Base-by-base conservation (phyloP, 2,797 vertebrate species). In the Xenopus petersii region DNA sequence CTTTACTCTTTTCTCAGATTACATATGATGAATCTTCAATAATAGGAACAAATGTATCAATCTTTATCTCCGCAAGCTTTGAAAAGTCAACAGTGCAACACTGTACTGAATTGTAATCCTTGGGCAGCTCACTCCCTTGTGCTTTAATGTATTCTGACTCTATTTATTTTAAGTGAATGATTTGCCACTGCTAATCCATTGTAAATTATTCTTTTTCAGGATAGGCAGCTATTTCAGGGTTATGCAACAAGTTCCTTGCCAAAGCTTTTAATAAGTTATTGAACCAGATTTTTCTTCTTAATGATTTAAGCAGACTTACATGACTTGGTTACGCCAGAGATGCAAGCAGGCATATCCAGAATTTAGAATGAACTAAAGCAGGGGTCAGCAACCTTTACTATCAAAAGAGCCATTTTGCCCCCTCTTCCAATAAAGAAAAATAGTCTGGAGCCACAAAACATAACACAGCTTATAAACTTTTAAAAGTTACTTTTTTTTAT, bases 91-190 rank as follows among this genome's bases (percentile, higher is more conserved):
- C 48, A 24, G 12, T 12, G 21, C 5, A 63, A 54, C 65, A 67
- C 2, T 54, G 12, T 21, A n/a, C 13, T 1, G 2, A 16, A 15
- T 12, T 6, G 10, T 49, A 46, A 66, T 17, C 17, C 2, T 24
- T 66, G 17, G 11, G n/a, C 21, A 12, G 12, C 54, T 46, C 11
- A 11, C 67, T 42, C 33, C 30, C 30, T 10, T 17, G 21, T 30
- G 30, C 30, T 55, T 42, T 68, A 55, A 42, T 16, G 16, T 69
- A 62, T 62, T 36, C 10, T 33, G 24, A 62, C 10, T 8, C 2
- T 62, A 33, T 46, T 69, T 69, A 58, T 69, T 56, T 69, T 60
- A 56, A 70, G 67, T 59, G 36, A 70, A 59, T 49, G 65, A 54
- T 67, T 61, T 59, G 17, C 51, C 60, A 17, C 33, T 17, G 46